A percentile compares a stretch with the other conserved stretches of the same genome.
Evolutionary conservation across 2,888 invertebrate genomes (phyloP).

Genomic region (Scotopteryx bipunctaria): DNA sequence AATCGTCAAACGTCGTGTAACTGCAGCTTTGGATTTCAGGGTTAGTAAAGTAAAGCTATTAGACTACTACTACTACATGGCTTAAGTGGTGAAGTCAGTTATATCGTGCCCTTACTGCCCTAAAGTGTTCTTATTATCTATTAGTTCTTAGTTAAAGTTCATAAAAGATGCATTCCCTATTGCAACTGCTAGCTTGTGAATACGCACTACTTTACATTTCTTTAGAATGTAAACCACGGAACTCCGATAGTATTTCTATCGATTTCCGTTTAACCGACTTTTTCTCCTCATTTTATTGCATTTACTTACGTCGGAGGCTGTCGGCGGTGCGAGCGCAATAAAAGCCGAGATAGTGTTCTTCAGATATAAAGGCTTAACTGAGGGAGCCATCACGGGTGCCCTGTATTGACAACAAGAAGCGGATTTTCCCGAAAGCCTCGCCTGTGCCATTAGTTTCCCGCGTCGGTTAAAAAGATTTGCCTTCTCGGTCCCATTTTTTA

Average conservation of each 20-base stretch:
- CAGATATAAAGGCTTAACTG: slow-evolving; percentile 80
- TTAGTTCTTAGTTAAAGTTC: background rate
- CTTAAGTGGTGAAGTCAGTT: background rate
- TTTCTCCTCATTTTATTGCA: slow-evolving; percentile 58
- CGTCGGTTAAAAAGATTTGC: slow-evolving; percentile 83
- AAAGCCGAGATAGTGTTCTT: slow-evolving; percentile 78
- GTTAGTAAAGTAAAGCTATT: slow-evolving; percentile 10
- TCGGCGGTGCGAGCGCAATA: slow-evolving; percentile 64
- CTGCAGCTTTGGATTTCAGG: slow-evolving; percentile 20
- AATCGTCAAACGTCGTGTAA: slow-evolving; percentile 46
- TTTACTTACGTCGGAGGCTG: slow-evolving; percentile 60
- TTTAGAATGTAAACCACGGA: slow-evolving; percentile 31
- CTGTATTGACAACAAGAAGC: slow-evolving; percentile 83
- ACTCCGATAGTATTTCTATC: slow-evolving; percentile 42
- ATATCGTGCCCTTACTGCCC: no score
- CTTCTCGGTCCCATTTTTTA: slow-evolving; percentile 70
- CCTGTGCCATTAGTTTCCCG: slow-evolving; percentile 82
- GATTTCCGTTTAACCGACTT: slow-evolving; percentile 50
- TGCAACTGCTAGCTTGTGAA: background rate
- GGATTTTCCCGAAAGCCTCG: slow-evolving; percentile 81
- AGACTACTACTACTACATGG: background rate
- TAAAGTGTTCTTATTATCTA: background rate
- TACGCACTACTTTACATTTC: slow-evolving; percentile 7
- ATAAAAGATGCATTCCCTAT: background rate
- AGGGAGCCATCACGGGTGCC: slow-evolving; percentile 78